These are phyloP conservation scores for Peromyscus maniculatus DNA, from an alignment of 2,113 vertebrate species.

Conservation along the genomic window DNA sequence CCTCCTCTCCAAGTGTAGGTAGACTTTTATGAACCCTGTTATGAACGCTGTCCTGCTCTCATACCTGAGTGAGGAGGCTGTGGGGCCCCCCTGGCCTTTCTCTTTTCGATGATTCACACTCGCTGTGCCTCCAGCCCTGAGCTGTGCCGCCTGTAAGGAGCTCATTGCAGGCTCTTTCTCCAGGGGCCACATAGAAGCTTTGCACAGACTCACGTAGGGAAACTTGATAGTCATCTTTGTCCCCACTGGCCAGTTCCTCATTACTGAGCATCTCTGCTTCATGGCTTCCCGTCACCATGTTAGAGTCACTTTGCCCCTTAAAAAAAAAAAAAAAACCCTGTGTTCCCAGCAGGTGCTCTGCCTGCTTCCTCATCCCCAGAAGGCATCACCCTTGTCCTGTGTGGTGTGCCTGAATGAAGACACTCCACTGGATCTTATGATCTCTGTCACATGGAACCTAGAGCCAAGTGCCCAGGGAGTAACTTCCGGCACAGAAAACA, in stretches of 20 bases:
- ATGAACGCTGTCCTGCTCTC: neutral
- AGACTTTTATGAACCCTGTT: neutral
- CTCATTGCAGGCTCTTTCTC: neutral
- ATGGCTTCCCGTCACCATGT: neutral
- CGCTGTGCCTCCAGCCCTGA: neutral
- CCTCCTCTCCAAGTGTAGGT: slow-evolving; percentile 87
- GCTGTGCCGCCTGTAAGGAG: neutral
- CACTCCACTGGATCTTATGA: neutral
- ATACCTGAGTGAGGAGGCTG: neutral
- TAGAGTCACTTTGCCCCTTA: neutral
- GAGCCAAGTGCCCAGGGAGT: neutral
- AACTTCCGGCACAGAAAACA: accelerated
- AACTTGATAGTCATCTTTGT: neutral
- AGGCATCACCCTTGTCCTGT: neutral
- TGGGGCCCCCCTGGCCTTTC: neutral
- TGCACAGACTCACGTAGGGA: neutral
- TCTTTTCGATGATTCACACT: neutral
- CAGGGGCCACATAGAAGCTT: neutral
- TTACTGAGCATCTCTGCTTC: neutral
- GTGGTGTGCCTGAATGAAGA: neutral
- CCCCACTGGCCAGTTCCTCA: neutral
- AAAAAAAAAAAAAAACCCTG: neutral
- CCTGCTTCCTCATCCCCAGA: accelerated
- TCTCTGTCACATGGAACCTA: neutral
- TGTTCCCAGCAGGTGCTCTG: neutral